Evolutionary conservation across 2,797 vertebrate genomes (phyloP).

Genomic region (Channa striata): DNA sequence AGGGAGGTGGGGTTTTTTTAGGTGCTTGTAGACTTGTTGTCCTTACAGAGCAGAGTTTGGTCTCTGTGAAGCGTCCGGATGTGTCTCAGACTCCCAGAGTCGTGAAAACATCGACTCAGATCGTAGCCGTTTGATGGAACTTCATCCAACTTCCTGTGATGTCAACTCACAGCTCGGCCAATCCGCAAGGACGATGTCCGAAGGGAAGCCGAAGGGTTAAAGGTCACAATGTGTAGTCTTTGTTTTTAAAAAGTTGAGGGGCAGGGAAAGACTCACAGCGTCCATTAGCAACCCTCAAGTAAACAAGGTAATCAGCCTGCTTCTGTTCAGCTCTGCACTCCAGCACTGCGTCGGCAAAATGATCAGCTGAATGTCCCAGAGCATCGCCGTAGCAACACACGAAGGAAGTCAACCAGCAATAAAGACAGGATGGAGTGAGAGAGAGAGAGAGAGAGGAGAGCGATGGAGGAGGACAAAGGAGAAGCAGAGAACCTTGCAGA

Average conservation of each 20-base stretch:
- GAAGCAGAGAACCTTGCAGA: constrained; percentile 65
- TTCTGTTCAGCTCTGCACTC: constrained; percentile 37
- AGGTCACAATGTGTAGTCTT: constrained; percentile 19
- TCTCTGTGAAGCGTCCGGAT: constrained; percentile 15
- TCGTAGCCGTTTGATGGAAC: constrained; percentile 26
- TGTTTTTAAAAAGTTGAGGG: constrained; percentile 5
- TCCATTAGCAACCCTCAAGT: neutral
- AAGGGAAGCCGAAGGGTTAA: constrained; percentile 20
- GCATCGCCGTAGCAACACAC: constrained; percentile 67
- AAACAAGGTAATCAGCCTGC: constrained; percentile 13
- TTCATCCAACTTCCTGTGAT: constrained; percentile 69
- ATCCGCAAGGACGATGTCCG: constrained; percentile 9
- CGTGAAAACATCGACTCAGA: constrained; percentile 45
- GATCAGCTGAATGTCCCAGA: constrained; percentile 62
- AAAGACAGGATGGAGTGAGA: constrained; percentile 51
- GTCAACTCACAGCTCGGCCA: constrained; percentile 28
- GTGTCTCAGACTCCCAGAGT: constrained; percentile 29
- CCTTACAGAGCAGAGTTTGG: constrained; percentile 40
- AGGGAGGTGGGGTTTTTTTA: neutral
- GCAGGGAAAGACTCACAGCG: neutral
- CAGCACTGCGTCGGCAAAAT: constrained; percentile 52
- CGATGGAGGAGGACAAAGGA: constrained; percentile 62
- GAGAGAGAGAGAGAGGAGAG: constrained; percentile 26
- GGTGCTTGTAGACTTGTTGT: neutral
- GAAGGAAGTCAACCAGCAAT: constrained; percentile 56